Conservation (phyloP, 2,113 vertebrate genomes). For the Nothocercus julius region DNA sequence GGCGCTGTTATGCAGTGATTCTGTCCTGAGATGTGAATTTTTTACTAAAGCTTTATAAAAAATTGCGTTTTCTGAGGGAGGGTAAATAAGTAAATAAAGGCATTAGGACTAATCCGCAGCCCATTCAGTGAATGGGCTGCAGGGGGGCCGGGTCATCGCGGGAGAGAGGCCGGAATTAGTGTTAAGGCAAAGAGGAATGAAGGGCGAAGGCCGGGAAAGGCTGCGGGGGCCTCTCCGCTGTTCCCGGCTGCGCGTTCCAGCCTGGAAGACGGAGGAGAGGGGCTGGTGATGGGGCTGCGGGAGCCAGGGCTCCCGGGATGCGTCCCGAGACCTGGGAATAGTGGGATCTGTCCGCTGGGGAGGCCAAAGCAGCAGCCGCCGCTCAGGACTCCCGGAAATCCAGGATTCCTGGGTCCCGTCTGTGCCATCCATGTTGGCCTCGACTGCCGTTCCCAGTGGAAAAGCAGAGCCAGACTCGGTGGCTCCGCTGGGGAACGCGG, state of each 20-base stretch:
- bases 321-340: background rate
- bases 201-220: background rate
- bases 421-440: fast-evolving
- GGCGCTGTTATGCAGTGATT: background rate
- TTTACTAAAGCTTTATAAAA: background rate
- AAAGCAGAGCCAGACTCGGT: fast-evolving
- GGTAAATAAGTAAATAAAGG: too few relatives aligned
- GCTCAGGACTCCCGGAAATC: too few relatives aligned
- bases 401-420: background rate
- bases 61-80: background rate
- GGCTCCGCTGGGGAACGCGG: background rate
- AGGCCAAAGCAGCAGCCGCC: background rate
- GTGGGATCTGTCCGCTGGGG: background rate
- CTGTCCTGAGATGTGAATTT: fast-evolving
- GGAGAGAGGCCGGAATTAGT: too few relatives aligned
- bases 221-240: background rate
- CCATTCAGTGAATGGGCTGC: too few relatives aligned
- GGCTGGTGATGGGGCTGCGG: background rate
- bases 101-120: fast-evolving
- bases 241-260: background rate
- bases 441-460: background rate
- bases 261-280: background rate
- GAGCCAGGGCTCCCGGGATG: background rate
- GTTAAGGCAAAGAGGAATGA: too few relatives aligned
- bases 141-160: too few relatives aligned